Conservation (phyloP, 1,140 invertebrate species). For the Trichonephila inaurata region DNA sequence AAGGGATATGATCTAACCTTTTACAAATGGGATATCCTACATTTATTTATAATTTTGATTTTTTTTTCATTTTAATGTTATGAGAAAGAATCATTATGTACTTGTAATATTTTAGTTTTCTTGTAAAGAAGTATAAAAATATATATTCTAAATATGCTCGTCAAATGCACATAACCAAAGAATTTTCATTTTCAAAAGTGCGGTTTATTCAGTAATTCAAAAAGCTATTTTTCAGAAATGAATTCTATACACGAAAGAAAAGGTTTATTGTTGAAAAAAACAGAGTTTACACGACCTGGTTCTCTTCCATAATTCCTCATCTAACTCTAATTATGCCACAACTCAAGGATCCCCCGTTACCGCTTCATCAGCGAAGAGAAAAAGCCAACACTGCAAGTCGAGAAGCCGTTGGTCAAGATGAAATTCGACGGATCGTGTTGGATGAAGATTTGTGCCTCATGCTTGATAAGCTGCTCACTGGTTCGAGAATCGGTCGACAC, state of each 20-base stretch:
- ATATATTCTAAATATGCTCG: too few relatives aligned
- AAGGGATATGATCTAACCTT: too few relatives aligned
- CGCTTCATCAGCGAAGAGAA: background rate
- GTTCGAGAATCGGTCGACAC: slow-evolving; percentile 43
- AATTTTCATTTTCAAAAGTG: too few relatives aligned
- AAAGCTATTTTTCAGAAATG: background rate
- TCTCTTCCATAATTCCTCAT: background rate
- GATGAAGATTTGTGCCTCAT: slow-evolving; percentile 62
- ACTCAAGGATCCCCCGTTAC: background rate
- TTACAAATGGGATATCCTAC: too few relatives aligned
- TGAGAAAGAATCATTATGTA: too few relatives aligned
- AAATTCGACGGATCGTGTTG: slow-evolving; percentile 20
- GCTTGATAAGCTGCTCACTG: slow-evolving; percentile 64
- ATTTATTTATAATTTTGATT: too few relatives aligned
- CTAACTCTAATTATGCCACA: slow-evolving; percentile 1
- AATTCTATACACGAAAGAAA: background rate
- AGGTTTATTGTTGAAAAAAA: background rate
- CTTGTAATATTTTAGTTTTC: too few relatives aligned
- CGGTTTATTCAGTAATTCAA: too few relatives aligned
- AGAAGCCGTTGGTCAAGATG: slow-evolving; percentile 34
- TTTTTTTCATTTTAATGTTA: too few relatives aligned
- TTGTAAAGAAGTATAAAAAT: too few relatives aligned
- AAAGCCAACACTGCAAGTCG: slow-evolving; percentile 19
- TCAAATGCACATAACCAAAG: too few relatives aligned
- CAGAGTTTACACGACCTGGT: background rate